Percentiles rank a stretch among this genome's conserved stretches.
Evolutionary conservation across 2,888 invertebrate species (phyloP).

Genomic region (Pristionchus mayeri): DNA sequence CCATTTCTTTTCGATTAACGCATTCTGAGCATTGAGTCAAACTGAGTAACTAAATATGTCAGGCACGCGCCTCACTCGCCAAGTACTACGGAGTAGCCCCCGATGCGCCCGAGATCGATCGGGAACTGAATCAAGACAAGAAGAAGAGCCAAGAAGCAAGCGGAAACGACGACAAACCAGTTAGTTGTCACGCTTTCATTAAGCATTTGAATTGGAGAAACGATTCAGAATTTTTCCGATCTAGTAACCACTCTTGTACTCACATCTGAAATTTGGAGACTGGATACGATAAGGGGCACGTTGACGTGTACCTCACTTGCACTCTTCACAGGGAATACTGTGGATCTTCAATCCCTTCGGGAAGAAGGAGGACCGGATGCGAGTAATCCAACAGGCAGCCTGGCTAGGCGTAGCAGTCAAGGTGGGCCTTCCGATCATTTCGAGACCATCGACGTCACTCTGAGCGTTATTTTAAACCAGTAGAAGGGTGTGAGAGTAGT

Average conservation of each 20-base stretch:
- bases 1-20: too few species aligned
- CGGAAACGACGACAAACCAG: conserved; percentile 3
- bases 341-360: conserved; percentile 66
- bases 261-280: too few species aligned
- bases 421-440: conserved; percentile 39
- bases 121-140: conserved; percentile 52
- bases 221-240: too few species aligned
- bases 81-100: conserved; percentile 61
- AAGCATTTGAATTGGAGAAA: too few species aligned
- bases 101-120: conserved; percentile 60
- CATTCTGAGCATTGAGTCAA: too few species aligned
- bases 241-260: not conserved
- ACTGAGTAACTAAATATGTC: too few species aligned
- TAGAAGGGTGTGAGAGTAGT: too few species aligned
- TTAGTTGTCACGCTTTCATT: too few species aligned
- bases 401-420: conserved; percentile 67
- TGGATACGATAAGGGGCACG: too few species aligned
- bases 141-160: conserved; percentile 25
- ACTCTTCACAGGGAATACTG: conserved; percentile 52
- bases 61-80: conserved; percentile 60
- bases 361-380: conserved; percentile 58
- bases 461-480: too few species aligned
- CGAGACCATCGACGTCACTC: too few species aligned
- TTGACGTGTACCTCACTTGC: too few species aligned
- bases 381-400: conserved; percentile 60